A percentile compares a stretch with the other conserved stretches of the same genome.
These are phyloP conservation scores for Chaenocephalus aceratus DNA, from an alignment of 2,113 vertebrate genomes.

Conservation along the genomic window DNA sequence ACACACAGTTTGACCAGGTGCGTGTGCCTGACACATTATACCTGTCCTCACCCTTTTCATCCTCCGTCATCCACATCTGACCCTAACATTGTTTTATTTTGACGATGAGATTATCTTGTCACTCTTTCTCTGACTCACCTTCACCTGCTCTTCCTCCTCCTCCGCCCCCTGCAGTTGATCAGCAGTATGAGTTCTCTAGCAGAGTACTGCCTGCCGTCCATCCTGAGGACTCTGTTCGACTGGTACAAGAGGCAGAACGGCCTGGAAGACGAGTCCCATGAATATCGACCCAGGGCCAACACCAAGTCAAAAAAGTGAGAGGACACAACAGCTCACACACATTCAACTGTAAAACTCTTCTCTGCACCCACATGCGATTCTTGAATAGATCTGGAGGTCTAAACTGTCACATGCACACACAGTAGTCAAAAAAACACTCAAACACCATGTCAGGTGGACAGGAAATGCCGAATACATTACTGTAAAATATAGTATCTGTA, in stretches of 20 bases:
- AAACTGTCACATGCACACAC: neutral
- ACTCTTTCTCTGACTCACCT: constrained; percentile 10
- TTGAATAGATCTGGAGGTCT: neutral
- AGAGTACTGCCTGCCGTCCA: constrained; percentile 97
- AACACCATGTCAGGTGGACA: neutral
- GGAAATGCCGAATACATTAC: neutral
- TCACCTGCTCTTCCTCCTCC: neutral
- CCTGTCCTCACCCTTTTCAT: neutral
- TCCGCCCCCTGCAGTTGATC: constrained; percentile 86
- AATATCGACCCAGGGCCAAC: constrained; percentile 96
- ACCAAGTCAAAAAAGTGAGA: constrained; percentile 97
- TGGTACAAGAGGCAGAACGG: constrained; percentile 99
- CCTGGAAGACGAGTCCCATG: constrained; percentile 97
- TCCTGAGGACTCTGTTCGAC: constrained; percentile 96
- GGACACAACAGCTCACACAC: neutral
- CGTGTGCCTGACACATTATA: constrained; percentile 45
- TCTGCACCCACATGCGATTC: neutral
- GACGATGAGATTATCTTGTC: neutral
- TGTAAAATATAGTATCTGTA: neutral
- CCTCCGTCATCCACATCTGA: neutral
- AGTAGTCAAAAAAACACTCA: neutral
- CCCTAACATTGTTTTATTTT: neutral
- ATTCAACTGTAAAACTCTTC: neutral
- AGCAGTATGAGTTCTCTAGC: constrained; percentile 98
- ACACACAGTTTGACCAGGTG: constrained; percentile 99